Conservation (phyloP, 2,888 invertebrate genomes). For the Melipona beecheii region DNA sequence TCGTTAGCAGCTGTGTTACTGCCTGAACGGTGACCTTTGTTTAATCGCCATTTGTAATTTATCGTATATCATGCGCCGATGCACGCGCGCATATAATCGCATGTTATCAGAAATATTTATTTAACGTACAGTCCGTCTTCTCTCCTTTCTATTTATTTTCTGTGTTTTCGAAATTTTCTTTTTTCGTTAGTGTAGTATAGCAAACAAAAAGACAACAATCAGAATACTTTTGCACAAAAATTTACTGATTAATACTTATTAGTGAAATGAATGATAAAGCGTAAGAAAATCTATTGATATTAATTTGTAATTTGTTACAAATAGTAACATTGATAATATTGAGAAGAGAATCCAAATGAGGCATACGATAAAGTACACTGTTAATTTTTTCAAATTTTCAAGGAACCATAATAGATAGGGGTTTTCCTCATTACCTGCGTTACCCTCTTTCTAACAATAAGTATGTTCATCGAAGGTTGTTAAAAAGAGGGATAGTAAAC, state of each 20-base stretch:
- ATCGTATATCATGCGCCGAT: slow-evolving; percentile 40
- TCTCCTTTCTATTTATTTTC: not conserved
- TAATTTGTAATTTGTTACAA: not conserved
- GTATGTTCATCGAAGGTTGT: not conserved
- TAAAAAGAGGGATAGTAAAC: not conserved
- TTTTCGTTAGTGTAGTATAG: not conserved
- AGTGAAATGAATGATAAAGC: not conserved
- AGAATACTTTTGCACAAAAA: not conserved
- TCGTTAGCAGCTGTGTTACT: slow-evolving; percentile 50
- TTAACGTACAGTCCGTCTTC: not conserved
- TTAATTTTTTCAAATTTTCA: slow-evolving; percentile 48
- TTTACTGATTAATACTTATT: not conserved
- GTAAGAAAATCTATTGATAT: not conserved
- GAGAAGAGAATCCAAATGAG: not conserved
- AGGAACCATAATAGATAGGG: not conserved
- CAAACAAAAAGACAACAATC: not conserved
- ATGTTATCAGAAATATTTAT: not conserved
- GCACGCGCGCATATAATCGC: slow-evolving; percentile 15
- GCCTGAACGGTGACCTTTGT: slow-evolving; percentile 46
- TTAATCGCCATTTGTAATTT: slow-evolving; percentile 49
- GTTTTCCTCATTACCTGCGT: slow-evolving; percentile 37
- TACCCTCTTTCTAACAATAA: not conserved
- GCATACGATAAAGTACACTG: slow-evolving; percentile 14
- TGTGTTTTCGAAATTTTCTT: not conserved
- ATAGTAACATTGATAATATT: not conserved